Evolutionary conservation across 2,888 invertebrate species (phyloP).

Genomic region (Fragum sueziense): DNA sequence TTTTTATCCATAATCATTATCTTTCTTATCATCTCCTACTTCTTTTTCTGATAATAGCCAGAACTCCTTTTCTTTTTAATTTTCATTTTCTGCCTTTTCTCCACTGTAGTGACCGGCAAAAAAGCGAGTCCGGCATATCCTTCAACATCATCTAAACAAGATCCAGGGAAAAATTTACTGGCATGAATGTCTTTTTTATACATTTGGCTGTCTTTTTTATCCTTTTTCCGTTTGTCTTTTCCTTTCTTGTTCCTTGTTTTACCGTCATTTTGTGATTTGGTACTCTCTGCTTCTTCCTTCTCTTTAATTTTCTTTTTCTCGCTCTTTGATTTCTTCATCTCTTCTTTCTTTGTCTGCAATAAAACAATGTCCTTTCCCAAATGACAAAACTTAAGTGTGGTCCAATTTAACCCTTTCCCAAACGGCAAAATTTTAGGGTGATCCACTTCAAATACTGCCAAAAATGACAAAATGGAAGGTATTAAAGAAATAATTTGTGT

Average conservation of each 20-base stretch:
- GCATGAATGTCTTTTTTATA: no score
- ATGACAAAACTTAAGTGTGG: no score
- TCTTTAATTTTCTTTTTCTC: background rate
- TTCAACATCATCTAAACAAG: background rate
- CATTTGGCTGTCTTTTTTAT: no score
- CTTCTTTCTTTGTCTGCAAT: background rate
- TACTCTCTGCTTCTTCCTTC: background rate
- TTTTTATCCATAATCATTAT: no score
- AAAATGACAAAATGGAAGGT: no score
- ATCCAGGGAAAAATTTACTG: background rate
- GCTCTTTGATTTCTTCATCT: background rate
- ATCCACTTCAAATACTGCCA: no score
- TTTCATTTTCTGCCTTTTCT: background rate
- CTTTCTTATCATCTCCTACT: no score
- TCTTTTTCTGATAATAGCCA: no score
- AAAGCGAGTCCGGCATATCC: background rate
- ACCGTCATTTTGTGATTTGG: background rate
- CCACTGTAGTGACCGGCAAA: background rate
- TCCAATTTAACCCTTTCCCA: no score
- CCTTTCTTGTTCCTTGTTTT: background rate
- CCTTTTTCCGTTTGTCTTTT: background rate
- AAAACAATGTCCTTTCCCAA: no score
- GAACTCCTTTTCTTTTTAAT: background rate
- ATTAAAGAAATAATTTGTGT: no score
- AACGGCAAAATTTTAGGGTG: no score